Base-by-base conservation (phyloP, 2,888 invertebrate genomes). In the Arctia plantaginis region DNA sequence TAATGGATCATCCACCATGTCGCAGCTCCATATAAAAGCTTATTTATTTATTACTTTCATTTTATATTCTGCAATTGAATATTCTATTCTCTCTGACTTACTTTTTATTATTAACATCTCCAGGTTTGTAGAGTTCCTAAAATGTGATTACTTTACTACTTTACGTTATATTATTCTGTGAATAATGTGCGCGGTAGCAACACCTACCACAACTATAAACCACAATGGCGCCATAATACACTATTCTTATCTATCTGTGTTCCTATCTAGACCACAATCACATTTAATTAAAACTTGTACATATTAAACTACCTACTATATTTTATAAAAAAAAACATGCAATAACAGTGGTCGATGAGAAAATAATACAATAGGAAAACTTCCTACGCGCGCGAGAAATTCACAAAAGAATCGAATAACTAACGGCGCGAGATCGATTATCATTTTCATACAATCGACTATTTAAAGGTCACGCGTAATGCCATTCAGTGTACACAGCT, bases 401-500 rank as follows among this genome's bases (percentile, higher is more conserved):
- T 88, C 82, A 87, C 89, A 89, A 92, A 91, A 90, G 90, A 92
- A 92, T 91, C 87, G 86, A 87, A 89, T 85, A 86, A 82, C 84
- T 91, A 92, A 91, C 92, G 93, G 91, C 89, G 88, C 92, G 86
- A 87, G 89, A 93, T 93, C 93, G 92, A 94, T 94, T 93, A 94
- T 93, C 92, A 93, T 93, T 94, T 94, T 94, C 92, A 93, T 93
- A 94, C 93, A 94, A 95, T 94, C 91, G 90, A 84, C 88, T 86
- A 92, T 91, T 91, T 73, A 94, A 95, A 95, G 95, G 95, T 95
- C 94, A 95, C 93, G 94, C 92, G 93, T 93, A 94, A 94, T 92
- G 89, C 93, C 88, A 95, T 95, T 94, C 93, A 94, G 84, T 83
- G 87, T 89, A 90, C 88, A 88, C 87, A 86, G 84, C 87, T 87